These are phyloP conservation scores for Palythoa grandis DNA, from an alignment of 92 coral and sea anemone genomes.

Conservation along the genomic window DNA sequence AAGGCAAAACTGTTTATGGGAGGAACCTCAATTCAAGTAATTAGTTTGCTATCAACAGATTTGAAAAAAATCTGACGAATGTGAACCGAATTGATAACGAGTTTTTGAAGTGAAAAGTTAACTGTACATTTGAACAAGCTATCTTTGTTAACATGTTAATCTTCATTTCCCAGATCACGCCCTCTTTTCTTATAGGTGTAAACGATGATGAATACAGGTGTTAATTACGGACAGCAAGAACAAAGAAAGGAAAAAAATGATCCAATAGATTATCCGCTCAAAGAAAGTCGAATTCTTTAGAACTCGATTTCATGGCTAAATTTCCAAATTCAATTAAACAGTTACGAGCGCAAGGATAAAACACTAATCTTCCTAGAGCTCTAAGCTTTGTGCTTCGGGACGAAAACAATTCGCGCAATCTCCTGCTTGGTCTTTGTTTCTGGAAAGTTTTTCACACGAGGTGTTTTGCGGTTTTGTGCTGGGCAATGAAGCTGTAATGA, in stretches of 20 bases:
- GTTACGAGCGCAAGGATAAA: background rate
- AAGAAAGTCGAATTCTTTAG: slow-evolving; percentile 31
- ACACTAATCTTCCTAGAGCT: slow-evolving; percentile 1
- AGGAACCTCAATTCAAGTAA: slow-evolving; percentile 17
- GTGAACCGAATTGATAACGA: slow-evolving; percentile 11
- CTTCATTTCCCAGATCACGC: slow-evolving; percentile 23
- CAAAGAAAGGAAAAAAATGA: slow-evolving; percentile 12
- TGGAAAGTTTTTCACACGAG: slow-evolving; percentile 8
- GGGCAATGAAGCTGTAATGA: background rate
- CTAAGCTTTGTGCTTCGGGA: slow-evolving; percentile 2
- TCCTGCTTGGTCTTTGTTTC: slow-evolving; percentile 6
- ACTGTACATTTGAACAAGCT: slow-evolving; percentile 30
- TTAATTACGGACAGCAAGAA: slow-evolving; percentile 24
- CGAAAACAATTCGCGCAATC: background rate
- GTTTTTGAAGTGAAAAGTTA: slow-evolving; percentile 13
- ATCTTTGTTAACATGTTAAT: slow-evolving; percentile 30
- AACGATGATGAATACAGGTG: slow-evolving; percentile 28
- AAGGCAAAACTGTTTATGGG: slow-evolving; percentile 8
- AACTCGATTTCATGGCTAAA: slow-evolving; percentile 9
- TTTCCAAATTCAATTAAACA: slow-evolving; percentile 6
- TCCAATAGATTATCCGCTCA: slow-evolving; percentile 10
- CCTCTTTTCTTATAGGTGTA: slow-evolving; percentile 33
- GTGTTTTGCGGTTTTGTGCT: background rate
- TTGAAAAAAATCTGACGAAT: slow-evolving; percentile 11
- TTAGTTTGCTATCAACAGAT: slow-evolving; percentile 32